Percentiles rank a stretch among this genome's conserved stretches.
Evolutionary conservation across 2,113 vertebrate genomes (phyloP).

Genomic region (Eurypyga helias): DNA sequence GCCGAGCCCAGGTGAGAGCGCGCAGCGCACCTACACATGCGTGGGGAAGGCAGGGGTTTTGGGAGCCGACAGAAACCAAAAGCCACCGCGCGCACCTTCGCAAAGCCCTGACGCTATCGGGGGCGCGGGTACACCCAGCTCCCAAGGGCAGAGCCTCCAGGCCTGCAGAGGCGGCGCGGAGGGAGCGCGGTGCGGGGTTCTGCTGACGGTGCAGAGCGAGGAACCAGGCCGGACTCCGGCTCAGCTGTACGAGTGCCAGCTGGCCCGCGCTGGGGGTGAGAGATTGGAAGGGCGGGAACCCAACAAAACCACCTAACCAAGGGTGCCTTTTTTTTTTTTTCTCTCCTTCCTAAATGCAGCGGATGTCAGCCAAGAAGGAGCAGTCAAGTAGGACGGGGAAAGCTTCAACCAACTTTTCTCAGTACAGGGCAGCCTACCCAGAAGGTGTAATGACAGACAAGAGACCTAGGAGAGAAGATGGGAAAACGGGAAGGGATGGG

Average conservation of each 20-base stretch:
- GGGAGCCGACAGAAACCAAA: background rate
- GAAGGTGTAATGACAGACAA: background rate
- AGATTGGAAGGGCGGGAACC: background rate
- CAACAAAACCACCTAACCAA: background rate
- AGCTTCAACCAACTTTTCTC: background rate
- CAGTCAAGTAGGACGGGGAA: background rate
- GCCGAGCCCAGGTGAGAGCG: background rate
- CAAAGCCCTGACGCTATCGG: background rate
- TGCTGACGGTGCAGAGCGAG: accelerated
- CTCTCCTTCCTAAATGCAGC: background rate
- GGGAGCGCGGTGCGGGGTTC: accelerated
- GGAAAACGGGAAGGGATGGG: background rate
- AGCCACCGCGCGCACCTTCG: background rate
- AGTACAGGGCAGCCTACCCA: background rate
- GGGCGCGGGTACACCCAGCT: background rate
- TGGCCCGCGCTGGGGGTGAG: background rate
- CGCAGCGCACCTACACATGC: background rate
- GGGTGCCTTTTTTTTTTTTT: background rate
- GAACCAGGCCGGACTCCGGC: accelerated
- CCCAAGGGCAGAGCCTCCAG: background rate
- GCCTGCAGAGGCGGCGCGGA: background rate
- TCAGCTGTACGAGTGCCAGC: background rate
- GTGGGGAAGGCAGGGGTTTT: background rate
- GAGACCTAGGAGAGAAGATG: background rate
- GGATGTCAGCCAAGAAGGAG: background rate